Evolutionary conservation across 2,888 invertebrate genomes (phyloP).

Genomic region (Apamea epomidion): DNA sequence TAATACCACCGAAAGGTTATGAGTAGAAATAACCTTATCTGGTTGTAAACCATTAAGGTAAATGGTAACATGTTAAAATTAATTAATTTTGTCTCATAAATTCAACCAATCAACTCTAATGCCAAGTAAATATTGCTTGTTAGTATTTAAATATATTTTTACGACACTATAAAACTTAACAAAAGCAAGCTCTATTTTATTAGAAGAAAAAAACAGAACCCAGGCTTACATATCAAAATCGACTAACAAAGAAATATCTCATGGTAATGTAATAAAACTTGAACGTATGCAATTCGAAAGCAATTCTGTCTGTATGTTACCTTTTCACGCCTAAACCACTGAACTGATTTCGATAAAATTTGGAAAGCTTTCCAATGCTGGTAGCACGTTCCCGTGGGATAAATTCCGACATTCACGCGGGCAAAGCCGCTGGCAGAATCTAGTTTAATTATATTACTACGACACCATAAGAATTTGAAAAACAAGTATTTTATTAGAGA

Average conservation of each 20-base stretch:
- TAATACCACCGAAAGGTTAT: conserved; percentile 7
- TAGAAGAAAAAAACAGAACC: background rate
- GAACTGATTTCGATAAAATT: no score
- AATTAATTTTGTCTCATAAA: conserved; percentile 30
- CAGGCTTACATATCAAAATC: background rate
- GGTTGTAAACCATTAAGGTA: conserved; percentile 9
- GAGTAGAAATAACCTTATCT: conserved; percentile 42
- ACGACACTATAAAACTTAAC: background rate
- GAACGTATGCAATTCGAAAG: conserved; percentile 6
- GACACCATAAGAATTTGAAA: no score
- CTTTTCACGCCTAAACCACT: no score
- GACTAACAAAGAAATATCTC: background rate
- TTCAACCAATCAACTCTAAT: conserved; percentile 23
- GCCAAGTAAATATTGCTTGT: conserved; percentile 19
- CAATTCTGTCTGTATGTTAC: no score
- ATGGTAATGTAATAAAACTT: conserved; percentile 22
- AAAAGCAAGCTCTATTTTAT: background rate
- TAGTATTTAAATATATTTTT: conserved; percentile 30
- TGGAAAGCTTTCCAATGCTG: no score
- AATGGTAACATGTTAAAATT: conserved; percentile 37
- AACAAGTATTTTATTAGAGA: background rate
- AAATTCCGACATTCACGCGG: no score
- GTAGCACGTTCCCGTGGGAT: no score
- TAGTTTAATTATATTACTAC: no score
- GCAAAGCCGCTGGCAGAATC: no score